Conservation (phyloP, 2,797 vertebrate species). For the Graptemys geographica region DNA sequence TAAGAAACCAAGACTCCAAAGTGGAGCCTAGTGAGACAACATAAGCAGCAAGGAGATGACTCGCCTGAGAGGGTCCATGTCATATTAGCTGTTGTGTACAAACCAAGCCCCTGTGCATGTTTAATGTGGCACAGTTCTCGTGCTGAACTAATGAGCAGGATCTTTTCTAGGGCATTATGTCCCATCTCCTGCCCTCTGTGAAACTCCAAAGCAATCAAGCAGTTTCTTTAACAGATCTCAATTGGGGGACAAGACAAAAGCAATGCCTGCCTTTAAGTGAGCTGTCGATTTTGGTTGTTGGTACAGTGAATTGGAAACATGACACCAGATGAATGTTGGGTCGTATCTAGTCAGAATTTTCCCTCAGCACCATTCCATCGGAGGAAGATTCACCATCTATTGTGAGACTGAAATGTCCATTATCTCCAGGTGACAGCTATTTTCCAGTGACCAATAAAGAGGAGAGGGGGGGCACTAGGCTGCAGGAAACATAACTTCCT, state of each 20-base stretch:
- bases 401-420: fast-evolving
- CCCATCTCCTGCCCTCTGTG: neutral
- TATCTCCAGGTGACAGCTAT: fast-evolving
- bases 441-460: fast-evolving
- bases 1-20: neutral
- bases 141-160: neutral
- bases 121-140: neutral
- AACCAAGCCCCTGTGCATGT: neutral
- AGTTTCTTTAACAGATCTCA: neutral
- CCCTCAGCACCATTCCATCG: fast-evolving
- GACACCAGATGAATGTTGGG: neutral
- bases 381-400: fast-evolving
- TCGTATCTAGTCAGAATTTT: neutral
- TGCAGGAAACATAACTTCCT: fast-evolving
- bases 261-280: neutral
- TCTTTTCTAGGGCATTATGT: neutral
- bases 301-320: fast-evolving
- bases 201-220: neutral
- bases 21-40: neutral
- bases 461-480: neutral
- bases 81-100: neutral
- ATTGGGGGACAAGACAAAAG: neutral
- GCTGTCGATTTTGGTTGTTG: neutral
- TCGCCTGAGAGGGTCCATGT: neutral
- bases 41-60: neutral